Base-by-base conservation (phyloP, 2,888 invertebrate genomes). In the Thera obeliscata region DNA sequence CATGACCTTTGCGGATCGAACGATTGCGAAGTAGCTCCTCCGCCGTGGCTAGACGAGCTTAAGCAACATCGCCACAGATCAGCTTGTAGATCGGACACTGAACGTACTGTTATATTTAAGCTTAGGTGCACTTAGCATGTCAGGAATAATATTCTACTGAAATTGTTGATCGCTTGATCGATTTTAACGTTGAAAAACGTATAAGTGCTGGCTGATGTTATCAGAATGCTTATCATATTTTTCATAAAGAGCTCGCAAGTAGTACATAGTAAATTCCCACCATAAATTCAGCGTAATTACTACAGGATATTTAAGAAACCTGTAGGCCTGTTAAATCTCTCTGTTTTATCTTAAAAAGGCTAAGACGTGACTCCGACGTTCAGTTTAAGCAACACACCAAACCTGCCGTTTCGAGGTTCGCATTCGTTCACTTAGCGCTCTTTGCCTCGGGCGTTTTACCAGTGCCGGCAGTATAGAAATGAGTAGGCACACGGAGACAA, bases 1-100 rank as follows among this genome's bases (percentile, higher is more conserved):
- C 88, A 83, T 92, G 92, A 93, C 93, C 93, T 93, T 92, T 93
- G 92, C 87, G 89, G 90, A 91, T 90, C 87, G 91, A 90, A 87
- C 87, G 90, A 91, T 91, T 92, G 92, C 92, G 88, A 88, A 90
- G 85, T 81, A 83, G 83, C 87, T 90, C 87, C 89, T 91, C 89
- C 81, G 86, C 81, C 81, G 81, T 82, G 87, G 83, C 90, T 89
- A 89, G 89, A 90, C 92, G 81, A 82, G 87, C 91, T 92, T 91
- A 81, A 85, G 92, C 91, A 92, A 92, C 86, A 80, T 80, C 81
- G 78, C 78, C 90, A 89, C 81, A 91, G 90, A 92, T 81, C 85
- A 86, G 77, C 78, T 76, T 78, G 80, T 80, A 88, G 87, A 87
- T 78, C 79, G 73, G 78, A 77, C 81, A 79, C 65, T 67, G 6